Conservation (phyloP, 1,140 invertebrate species). For the Drosophila ogumai region DNA sequence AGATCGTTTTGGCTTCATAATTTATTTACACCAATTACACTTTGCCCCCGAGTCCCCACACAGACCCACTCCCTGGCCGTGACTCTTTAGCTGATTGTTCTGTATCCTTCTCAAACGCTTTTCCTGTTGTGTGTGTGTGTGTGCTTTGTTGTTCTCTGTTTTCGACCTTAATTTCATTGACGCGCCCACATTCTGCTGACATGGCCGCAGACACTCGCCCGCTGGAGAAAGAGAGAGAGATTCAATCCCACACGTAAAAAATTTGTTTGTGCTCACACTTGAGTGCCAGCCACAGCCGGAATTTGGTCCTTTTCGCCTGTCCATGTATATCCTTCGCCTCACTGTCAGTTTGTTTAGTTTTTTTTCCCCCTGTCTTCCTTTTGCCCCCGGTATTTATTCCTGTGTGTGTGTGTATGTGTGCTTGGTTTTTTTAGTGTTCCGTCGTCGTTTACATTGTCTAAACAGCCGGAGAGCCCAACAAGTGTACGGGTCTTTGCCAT, state of each 20-base stretch:
- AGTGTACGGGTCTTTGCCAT: constrained; percentile 59
- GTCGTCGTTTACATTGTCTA: constrained; percentile 81
- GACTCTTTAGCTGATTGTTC: constrained; percentile 53
- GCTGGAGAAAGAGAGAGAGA: not conserved
- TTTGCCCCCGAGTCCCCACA: constrained; percentile 22
- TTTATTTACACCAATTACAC: constrained; percentile 48
- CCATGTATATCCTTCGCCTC: constrained; percentile 29
- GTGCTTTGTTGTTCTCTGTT: constrained; percentile 19
- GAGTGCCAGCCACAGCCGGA: constrained; percentile 53
- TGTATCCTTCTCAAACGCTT: constrained; percentile 35
- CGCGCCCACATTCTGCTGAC: constrained; percentile 68
- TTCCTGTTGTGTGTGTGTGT: constrained; percentile 7
- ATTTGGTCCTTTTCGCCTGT: constrained; percentile 31
- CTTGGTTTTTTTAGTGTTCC: constrained; percentile 52
- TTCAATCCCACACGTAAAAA: constrained; percentile 55
- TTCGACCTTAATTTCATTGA: constrained; percentile 72
- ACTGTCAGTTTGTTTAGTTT: constrained; percentile 78
- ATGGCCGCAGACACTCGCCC: constrained; percentile 38
- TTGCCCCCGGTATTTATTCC: constrained; percentile 19
- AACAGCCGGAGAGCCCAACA: constrained; percentile 69
- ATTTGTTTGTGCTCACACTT: constrained; percentile 69
- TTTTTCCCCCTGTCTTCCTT: constrained; percentile 5
- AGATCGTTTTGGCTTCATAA: constrained; percentile 38
- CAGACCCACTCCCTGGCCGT: constrained; percentile 2
- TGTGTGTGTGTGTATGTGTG: constrained; percentile 24